Evolutionary conservation across 2,113 vertebrate genomes (phyloP), one percentile per base, ranked within the genome.

Genomic region (Proterorhinus semilunaris): DNA sequence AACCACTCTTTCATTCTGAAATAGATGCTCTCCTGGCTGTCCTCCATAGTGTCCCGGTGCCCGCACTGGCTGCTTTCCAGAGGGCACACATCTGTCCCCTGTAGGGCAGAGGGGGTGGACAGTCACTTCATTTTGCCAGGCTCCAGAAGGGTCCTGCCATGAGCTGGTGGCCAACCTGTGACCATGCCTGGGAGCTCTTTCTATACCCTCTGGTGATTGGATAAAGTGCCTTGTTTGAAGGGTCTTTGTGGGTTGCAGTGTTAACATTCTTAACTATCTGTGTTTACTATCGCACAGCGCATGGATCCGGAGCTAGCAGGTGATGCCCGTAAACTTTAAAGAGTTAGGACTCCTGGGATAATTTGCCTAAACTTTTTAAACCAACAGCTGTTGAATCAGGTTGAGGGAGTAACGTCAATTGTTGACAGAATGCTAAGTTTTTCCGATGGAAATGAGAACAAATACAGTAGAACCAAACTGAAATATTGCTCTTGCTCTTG

Each of bases 71-170:
- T 43, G 58, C 15, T 15, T 12, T 43, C 58, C 58, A 61, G 58
- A 61, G 5, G 58, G 58, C 44, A 8, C 58, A 45, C 58, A 61
- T 61, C 58, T 61, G 58, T 61, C 42, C 42, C 58, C 58, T 61
- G 6, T 44, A 44, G 58, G 58, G 12, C 58, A 44, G 36, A 9
- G 15, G 44, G 58, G 44, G 58, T 5, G 15, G 58, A 61, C 36
- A 45, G 43, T 15, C 13, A 44, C 12, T 7, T 61, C 44, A 13
- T 61, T 21, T 45, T 9, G 36, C 58, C 42, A 16, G 36, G 12
- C 15, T 61, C 42, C 58, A 61, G 58, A 61, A 45, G 58, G 58
- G 58, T 45, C 9, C 58, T 61, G 58, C 58, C 58, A 45, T 8
- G 42, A 44, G 43, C 15, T 4, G 36, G 10, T 45, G 36, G 58